Conservation (phyloP, 2,797 vertebrate genomes). For the Hoplostethus mediterraneus region DNA sequence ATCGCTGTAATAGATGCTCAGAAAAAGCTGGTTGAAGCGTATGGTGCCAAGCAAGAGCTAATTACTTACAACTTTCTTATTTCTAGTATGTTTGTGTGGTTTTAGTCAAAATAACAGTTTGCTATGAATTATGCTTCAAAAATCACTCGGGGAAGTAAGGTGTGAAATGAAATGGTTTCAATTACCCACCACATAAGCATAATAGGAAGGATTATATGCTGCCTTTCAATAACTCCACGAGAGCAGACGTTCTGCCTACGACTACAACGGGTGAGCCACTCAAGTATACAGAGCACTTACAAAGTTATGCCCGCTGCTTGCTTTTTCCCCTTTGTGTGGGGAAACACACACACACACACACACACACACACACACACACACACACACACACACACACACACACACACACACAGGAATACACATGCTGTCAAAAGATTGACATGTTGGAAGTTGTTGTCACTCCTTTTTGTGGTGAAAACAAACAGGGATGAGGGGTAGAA, state of each 20-base stretch:
- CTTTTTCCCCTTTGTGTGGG: conserved; percentile 13
- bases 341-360: too few relatives aligned
- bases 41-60: neutral
- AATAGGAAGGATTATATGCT: neutral
- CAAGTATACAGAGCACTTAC: neutral
- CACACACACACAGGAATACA: conserved; percentile 33
- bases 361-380: conserved; percentile 12
- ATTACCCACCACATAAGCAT: neutral
- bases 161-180: neutral
- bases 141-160: neutral
- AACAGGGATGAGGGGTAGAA: conserved; percentile 31
- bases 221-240: neutral
- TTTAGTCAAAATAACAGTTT: neutral
- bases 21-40: neutral
- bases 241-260: neutral
- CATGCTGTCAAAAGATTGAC: conserved; percentile 29
- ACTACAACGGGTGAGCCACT: neutral
- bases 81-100: neutral
- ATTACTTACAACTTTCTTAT: neutral
- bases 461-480: conserved; percentile 47
- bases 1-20: neutral
- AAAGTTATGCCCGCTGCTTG: conserved; percentile 12
- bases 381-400: conserved; percentile 35
- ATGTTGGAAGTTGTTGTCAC: conserved; percentile 23
- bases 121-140: neutral